Base-by-base conservation (phyloP, 2,113 vertebrate species). In the Lates calcarifer region DNA sequence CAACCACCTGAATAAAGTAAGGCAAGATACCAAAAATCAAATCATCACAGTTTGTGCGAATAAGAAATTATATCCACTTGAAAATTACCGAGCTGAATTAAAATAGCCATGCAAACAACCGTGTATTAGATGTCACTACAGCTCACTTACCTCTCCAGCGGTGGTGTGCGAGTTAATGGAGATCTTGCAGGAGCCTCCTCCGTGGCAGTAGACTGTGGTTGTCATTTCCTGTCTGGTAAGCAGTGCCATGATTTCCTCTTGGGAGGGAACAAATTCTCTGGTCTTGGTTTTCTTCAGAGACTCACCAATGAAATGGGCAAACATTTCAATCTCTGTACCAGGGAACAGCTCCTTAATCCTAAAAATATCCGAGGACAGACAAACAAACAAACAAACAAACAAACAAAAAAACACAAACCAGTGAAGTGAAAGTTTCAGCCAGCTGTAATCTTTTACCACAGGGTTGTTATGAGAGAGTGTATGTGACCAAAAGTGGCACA, bases 161-260 rank as follows among this genome's bases (percentile, higher is more conserved):
- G 93, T 95, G 63, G 93, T 95, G 92, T 98, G 97, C 10, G 97
- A 98, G 93, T 97, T 97, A 83, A 98, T 98, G 85, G 96, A 97
- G 93, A 98, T 98, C 93, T 97, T 97, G 86, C 97, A 98, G 80
- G 97, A 97, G 37, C 97, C 97, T 55, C 97, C 97, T 1, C 97
- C 97, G 2, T 98, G 97, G 89, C 97, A 98, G 92, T 97, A 98
- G 29, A 98, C 97, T 0, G 97, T 97, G 75, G 93, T 94, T 45
- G 91, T 93, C 93, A 94, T 94, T 89, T 94, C 93, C 72, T 93
- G 91, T 94, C 97, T 94, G 57, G 94, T 96, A 15, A 97, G 92
- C 79, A 98, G 94, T 33, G 97, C 97, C 47, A 95, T 87, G 53
- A 98, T 97, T 93, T 98, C 97, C 60, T 97, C 97, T 90, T 97